phyloP scores from a whole-genome alignment of 2,888 invertebrate genomes.

The Calameuta pallipes region DNA sequence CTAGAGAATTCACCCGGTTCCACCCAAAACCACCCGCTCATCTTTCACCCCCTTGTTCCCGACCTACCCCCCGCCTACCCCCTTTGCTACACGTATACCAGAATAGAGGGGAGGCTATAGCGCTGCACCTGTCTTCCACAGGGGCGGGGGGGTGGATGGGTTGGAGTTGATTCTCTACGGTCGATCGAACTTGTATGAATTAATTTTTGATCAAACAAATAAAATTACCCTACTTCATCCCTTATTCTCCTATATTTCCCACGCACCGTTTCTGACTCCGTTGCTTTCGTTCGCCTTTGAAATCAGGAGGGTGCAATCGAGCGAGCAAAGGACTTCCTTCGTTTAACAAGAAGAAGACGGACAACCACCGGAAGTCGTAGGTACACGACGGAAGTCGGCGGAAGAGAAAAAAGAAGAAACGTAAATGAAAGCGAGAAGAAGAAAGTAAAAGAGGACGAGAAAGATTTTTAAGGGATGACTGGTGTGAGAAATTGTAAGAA shows the following conservation, averaged over 20 bases:
- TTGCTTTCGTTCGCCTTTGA: not conserved
- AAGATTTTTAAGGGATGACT: not conserved
- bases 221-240: constrained; percentile 39
- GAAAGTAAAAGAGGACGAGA: not conserved
- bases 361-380: not conserved
- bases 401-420: not conserved
- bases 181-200: not conserved
- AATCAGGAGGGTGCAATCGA: not conserved
- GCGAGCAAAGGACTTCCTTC: not conserved
- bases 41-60: not conserved
- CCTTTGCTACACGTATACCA: not conserved
- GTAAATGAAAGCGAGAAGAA: not conserved
- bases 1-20: not conserved
- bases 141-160: too few species aligned
- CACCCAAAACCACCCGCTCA: not conserved
- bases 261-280: not conserved
- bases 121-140: not conserved
- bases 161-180: not conserved
- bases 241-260: not conserved
- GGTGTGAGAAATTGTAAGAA: not conserved
- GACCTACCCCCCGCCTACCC: too few species aligned
- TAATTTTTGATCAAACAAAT: constrained; percentile 38
- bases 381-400: not conserved
- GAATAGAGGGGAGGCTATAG: not conserved
- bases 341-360: not conserved